Evolutionary conservation across 2,888 invertebrate species (phyloP), one percentile per base, ranked within the genome.

Genomic region (Cinara cedri): DNA sequence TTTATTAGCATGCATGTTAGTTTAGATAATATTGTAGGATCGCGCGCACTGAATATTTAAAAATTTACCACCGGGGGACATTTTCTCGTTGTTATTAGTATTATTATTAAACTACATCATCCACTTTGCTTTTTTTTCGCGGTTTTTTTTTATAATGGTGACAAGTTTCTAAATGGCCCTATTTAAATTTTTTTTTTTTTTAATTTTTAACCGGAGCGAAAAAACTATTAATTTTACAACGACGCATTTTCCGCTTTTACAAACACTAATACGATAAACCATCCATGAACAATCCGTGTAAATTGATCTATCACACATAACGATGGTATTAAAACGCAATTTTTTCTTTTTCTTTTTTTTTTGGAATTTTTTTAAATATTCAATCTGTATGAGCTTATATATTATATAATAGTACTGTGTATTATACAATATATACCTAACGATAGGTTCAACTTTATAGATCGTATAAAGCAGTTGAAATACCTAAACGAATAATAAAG

Each of bases 141-240:
- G n/a, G n/a, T 34, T 34, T 34, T 34, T 10, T n/a, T 60, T 60
- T 57, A 46, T 60, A 60, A 60, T 49, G 26, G 44, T 13, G n/a
- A 49, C 26, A 60, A 72, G 26, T 60, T 72, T 46, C 13, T 26
- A 60, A 44, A 72, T 46, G 46, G 14, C 24, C 46, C 71, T 24
- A n/a, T 72, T 60, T 19, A 46, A 60, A 24, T 72, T 46, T 72
- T 60, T 72, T 46, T 34, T 42, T 51, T 19, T 34, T 14, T 14
- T 19, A 13, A 14, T 34, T 34, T 34, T 34, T 34, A 34, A 6
- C 34, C 34, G 51, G 26, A 51, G 51, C 21, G 21, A 55, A 51
- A 49, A 55, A 71, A 55, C 70, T 71, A 55, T 71, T 42, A 71
- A 54, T 71, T 71, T 42, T 42, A 42, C 19, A 42, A 10, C 14